Base-by-base conservation (phyloP, 2,113 vertebrate species). In the Corythornis vintsioides region DNA sequence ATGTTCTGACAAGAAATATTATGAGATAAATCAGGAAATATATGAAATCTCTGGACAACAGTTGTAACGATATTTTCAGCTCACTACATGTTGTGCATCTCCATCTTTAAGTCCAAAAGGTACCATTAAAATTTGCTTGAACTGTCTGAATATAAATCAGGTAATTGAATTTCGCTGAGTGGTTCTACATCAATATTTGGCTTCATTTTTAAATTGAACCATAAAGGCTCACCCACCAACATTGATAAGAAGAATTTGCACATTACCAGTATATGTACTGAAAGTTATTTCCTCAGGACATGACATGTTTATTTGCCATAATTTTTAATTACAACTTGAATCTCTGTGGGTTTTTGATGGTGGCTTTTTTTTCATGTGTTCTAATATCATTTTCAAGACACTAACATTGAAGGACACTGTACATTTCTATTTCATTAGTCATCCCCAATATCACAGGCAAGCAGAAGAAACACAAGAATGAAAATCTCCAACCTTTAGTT, bases 401-500 rank as follows among this genome's bases (percentile, higher is more conserved):
- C 9, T 94, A 35, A 76, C 45, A 47, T 76, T 89, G 91, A 97
- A 96, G 45, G 71, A 31, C 74, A 55, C 74, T 79, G 63, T 63
- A 77, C 10, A 1, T 96, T 93, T 95, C 43, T 82, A 64, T 77
- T 94, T 67, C 56, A 76, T 92, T 87, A 93, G 74, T 92, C 66
- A 94, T 81, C 52, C 60, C 85, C 94, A 78, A 94, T 48, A 38
- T 16, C 31, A 53, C 7, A 89, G 25, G 48, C 17, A 80, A 86
- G 76, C 71, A 92, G 80, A 69, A 94, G 53, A 92, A 95, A 77
- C 11, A 90, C 8, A 96, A 83, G 86, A 76, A 88, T 31, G 50
- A 92, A 97, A 95, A 88, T 94, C 77, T 60, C 83, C 61, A 93
- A 89, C 63, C 63, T 96, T 95, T 90, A 33, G 31, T 82, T 88